Base-by-base conservation (phyloP, 2,888 invertebrate species). In the Cylindroiulus punctatus region DNA sequence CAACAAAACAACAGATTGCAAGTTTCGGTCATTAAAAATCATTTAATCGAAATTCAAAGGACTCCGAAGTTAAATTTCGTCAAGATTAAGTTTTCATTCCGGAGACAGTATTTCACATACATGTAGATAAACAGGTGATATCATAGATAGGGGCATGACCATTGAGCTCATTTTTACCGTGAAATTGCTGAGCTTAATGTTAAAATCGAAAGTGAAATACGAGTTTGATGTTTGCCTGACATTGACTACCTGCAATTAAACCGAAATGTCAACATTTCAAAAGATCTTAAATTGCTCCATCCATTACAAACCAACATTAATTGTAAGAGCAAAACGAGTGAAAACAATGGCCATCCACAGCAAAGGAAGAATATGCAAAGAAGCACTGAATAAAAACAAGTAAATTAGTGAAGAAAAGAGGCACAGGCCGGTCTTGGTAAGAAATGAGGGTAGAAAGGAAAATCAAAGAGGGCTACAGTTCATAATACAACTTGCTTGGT, bases 401-500 rank as follows among this genome's bases (percentile, higher is more conserved):
- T 65, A 65, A 65, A 65, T 65, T 65, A 22, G 57, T 65, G 65
- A 65, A 26, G 26, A 57, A 57, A 22, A 57, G 57, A 57, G 57
- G 57, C 57, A 57, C 57, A 57, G 57, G 57, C 26, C 26, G 26
- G 65, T 65, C 65, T 65, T 26, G 7, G 4, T 65, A n/a, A 65
- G 10, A 57, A 65, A 26, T 7, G 26, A 65, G 65, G 65, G 65
- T 65, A 65, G 65, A 65, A 65, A 26, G 65, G 26, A 26, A 65
- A 65, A 65, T 26, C n/a, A 44, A 40, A 8, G 44, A 65, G 65
- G 26, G 65, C 26, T 65, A 65, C 22, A 65, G 65, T 26, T 65
- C 65, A 65, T 65, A 65, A 65, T 65, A 65, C 65, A 65, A 26
- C 65, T 65, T 65, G 65, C n/a, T 7, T 65, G 65, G 65, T 65